Conservation (phyloP, 92 coral and sea anemone genomes). For the Palythoa caribaeorum region DNA sequence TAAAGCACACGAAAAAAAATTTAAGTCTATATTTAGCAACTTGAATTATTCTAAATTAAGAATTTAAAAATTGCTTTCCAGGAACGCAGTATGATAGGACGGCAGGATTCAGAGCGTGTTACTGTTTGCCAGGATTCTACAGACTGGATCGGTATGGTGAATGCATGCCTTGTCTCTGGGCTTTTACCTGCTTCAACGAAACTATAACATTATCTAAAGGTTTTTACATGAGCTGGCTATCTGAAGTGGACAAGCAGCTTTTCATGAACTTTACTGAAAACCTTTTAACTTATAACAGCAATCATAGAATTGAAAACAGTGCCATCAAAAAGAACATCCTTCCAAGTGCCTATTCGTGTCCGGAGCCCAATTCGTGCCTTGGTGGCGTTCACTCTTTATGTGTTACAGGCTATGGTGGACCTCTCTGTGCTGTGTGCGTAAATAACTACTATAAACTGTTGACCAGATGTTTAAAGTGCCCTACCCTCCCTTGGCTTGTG, state of each 20-base stretch:
- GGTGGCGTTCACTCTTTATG: constrained; percentile 70
- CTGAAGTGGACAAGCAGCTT: constrained; percentile 6
- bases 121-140: background rate
- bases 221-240: constrained; percentile 64
- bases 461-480: constrained; percentile 64
- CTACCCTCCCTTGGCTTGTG: constrained; percentile 54
- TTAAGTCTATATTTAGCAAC: background rate
- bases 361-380: constrained; percentile 58
- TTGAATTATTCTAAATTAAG: background rate
- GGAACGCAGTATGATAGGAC: constrained; percentile 1
- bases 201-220: constrained; percentile 54
- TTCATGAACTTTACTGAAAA: constrained; percentile 54
- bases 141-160: constrained; percentile 33
- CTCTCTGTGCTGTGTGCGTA: constrained; percentile 69
- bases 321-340: constrained; percentile 9
- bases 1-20: background rate
- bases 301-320: constrained; percentile 39
- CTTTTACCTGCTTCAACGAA: constrained; percentile 61
- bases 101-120: constrained; percentile 23
- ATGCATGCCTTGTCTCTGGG: constrained; percentile 3
- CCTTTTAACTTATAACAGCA: constrained; percentile 42
- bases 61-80: background rate
- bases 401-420: constrained; percentile 63
- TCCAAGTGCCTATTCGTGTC: constrained; percentile 64
- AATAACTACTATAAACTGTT: constrained; percentile 52